Conservation (phyloP, 2,113 vertebrate species). For the Ornithorhynchus anatinus region DNA sequence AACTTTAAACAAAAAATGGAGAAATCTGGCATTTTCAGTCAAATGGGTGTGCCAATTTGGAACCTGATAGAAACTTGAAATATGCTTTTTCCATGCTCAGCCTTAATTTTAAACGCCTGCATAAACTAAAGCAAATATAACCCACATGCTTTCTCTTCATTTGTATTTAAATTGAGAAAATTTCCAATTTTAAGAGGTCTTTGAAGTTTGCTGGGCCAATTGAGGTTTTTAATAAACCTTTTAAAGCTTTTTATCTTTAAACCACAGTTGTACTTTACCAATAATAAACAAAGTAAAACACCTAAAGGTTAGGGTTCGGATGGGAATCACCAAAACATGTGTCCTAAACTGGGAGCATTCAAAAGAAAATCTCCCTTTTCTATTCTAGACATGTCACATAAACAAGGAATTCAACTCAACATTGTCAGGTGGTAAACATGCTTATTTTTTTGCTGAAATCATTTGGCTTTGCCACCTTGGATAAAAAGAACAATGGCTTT, state of each 20-base stretch:
- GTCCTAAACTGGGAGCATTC: not conserved
- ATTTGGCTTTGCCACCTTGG: no score
- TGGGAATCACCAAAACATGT: not conserved
- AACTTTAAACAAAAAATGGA: not conserved
- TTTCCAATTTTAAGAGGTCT: conserved; percentile 17
- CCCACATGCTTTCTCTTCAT: conserved; percentile 34
- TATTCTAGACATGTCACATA: no score
- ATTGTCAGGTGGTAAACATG: no score
- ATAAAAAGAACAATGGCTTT: no score
- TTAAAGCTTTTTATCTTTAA: conserved; percentile 39
- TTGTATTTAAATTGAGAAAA: conserved; percentile 36
- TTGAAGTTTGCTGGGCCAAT: conserved; percentile 38
- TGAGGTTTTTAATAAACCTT: conserved; percentile 26
- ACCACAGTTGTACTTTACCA: conserved; percentile 16
- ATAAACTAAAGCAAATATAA: conserved; percentile 15
- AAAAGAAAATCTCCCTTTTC: not conserved
- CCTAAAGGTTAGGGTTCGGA: conserved; percentile 26
- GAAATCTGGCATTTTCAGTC: not conserved
- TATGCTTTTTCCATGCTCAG: not conserved
- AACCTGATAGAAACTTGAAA: not conserved
- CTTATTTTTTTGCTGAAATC: no score
- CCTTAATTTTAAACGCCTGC: conserved; percentile 14
- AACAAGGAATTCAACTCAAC: no score
- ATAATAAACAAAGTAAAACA: conserved; percentile 42
- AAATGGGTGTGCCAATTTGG: not conserved